Evolutionary conservation across 2,113 vertebrate genomes (phyloP).

Genomic region (Oxygymnocypris stewartii): DNA sequence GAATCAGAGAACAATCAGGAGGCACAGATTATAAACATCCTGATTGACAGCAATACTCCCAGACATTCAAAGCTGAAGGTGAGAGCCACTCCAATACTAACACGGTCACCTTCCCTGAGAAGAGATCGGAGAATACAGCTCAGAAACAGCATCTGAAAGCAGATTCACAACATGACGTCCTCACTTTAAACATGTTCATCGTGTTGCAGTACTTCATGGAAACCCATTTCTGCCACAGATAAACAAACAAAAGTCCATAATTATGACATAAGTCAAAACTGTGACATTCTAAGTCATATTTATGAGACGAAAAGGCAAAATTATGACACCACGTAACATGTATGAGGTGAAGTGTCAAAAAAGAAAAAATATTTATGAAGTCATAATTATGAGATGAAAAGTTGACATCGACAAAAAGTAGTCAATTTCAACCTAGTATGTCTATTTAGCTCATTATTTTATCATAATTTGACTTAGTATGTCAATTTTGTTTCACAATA

Average conservation of each 20-base stretch:
- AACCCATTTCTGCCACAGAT: neutral
- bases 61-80: neutral
- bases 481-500: too few species aligned
- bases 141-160: neutral
- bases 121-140: neutral
- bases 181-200: neutral
- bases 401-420: too few species aligned
- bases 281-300: too few species aligned
- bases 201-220: neutral
- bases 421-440: too few species aligned
- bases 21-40: neutral
- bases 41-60: neutral
- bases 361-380: too few species aligned
- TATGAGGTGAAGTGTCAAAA: too few species aligned
- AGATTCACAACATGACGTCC: neutral
- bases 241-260: neutral
- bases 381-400: too few species aligned
- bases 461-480: neutral
- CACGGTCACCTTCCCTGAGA: neutral
- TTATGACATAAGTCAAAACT: neutral
- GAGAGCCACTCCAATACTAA: neutral
- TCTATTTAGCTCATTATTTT: too few species aligned
- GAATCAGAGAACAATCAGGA: too few species aligned
- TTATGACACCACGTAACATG: neutral
- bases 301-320: too few species aligned